These are phyloP conservation scores for Teleopsis dalmanni DNA, from an alignment of 1,140 invertebrate species.

Conservation along the genomic window DNA sequence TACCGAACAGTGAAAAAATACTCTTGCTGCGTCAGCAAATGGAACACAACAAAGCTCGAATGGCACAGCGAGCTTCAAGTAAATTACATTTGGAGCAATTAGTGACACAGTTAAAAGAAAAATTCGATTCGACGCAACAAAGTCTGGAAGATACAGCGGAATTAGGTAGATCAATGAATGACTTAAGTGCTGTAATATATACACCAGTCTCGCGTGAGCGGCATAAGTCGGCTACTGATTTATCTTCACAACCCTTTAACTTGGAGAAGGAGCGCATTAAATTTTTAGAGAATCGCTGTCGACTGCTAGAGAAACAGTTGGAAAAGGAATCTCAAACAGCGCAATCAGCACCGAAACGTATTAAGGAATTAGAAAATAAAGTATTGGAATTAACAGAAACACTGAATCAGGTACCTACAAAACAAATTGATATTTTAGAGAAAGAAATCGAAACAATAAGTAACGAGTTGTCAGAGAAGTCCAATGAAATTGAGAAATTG, in stretches of 20 bases:
- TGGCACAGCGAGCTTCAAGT: constrained; percentile 44
- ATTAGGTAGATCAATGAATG: constrained; percentile 39
- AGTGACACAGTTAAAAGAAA: constrained; percentile 44
- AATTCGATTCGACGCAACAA: constrained; percentile 43
- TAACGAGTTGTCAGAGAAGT: no score
- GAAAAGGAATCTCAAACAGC: constrained; percentile 37
- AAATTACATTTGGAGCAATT: constrained; percentile 46
- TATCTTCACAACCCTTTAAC: constrained; percentile 15
- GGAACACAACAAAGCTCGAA: constrained; percentile 46
- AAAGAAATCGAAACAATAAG: constrained; percentile 64
- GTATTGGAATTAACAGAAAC: constrained; percentile 68
- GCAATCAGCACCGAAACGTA: constrained; percentile 45
- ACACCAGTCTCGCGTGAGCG: constrained; percentile 19
- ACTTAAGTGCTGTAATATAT: constrained; percentile 20
- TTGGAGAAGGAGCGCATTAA: constrained; percentile 25
- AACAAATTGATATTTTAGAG: constrained; percentile 67
- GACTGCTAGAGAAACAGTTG: constrained; percentile 31
- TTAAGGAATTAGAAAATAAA: constrained; percentile 56
- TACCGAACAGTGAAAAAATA: constrained; percentile 45
- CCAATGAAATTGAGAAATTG: constrained; percentile 57
- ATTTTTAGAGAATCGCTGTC: constrained; percentile 31
- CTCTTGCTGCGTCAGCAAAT: constrained; percentile 47
- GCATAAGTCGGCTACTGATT: constrained; percentile 32
- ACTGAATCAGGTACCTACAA: constrained; percentile 74
- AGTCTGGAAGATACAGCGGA: constrained; percentile 34